Evolutionary conservation across 2,888 invertebrate species (phyloP).

Genomic region (Scaptomyza polygonia): DNA sequence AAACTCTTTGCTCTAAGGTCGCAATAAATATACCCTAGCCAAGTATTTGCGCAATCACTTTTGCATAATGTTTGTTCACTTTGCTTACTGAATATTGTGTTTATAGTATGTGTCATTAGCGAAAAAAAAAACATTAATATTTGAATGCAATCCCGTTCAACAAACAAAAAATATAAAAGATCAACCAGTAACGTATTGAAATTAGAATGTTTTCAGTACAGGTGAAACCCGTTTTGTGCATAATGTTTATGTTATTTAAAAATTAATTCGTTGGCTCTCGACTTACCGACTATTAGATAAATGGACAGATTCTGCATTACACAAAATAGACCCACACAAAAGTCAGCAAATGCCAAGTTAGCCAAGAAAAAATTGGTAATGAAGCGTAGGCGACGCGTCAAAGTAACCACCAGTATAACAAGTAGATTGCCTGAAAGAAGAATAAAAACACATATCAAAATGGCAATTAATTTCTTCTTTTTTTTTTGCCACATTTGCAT

Average conservation of each 20-base stretch:
- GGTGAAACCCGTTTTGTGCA: not conserved
- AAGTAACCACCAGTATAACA: slow-evolving; percentile 93
- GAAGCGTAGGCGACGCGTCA: slow-evolving; percentile 92
- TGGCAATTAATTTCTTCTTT: slow-evolving; percentile 13
- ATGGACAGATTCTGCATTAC: slow-evolving; percentile 94
- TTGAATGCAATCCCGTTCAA: too few species aligned
- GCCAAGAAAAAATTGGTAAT: slow-evolving; percentile 96
- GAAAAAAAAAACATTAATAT: too few species aligned
- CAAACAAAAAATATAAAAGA: too few species aligned
- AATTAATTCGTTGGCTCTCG: not conserved
- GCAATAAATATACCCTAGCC: not conserved
- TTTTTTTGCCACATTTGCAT: slow-evolving; percentile 1
- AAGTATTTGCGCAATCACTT: too few species aligned
- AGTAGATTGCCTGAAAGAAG: slow-evolving; percentile 91
- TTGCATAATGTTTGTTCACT: too few species aligned
- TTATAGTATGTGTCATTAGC: too few species aligned
- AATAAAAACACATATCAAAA: slow-evolving; percentile 33
- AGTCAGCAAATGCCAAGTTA: slow-evolving; percentile 94
- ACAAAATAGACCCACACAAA: slow-evolving; percentile 96
- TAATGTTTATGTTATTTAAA: slow-evolving; percentile 19
- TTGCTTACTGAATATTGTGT: too few species aligned
- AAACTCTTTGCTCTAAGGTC: not conserved
- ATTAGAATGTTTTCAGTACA: too few species aligned
- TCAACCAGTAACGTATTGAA: too few species aligned
- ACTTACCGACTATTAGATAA: slow-evolving; percentile 90